A percentile compares a stretch with the other conserved stretches of the same genome.
These are phyloP conservation scores for Ascidia mentula DNA, from an alignment of 23 tunicate species.

Conservation along the genomic window DNA sequence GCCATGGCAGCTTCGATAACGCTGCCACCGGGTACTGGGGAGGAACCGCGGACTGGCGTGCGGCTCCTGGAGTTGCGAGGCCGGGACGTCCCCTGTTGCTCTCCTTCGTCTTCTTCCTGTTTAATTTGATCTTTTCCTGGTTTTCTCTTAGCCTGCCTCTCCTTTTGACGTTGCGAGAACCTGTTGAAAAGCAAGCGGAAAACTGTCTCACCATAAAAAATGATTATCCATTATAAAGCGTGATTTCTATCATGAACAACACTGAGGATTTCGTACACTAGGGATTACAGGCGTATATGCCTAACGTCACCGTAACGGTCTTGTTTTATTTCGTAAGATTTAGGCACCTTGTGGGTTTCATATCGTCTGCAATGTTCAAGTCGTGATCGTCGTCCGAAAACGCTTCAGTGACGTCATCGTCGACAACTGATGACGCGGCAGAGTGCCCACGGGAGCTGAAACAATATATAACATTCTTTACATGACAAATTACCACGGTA, in stretches of 20 bases:
- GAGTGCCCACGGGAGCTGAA: neutral
- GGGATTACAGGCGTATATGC: neutral
- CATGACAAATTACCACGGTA: too few relatives aligned
- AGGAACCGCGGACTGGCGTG: conserved; percentile 33
- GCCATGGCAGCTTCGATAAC: conserved; percentile 76
- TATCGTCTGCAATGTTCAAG: neutral
- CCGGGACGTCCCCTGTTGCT: neutral
- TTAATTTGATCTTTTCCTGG: conserved; percentile 8
- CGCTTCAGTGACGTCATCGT: neutral
- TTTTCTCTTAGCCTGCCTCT: conserved; percentile 32
- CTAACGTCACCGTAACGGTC: neutral
- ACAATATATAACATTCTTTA: too few relatives aligned
- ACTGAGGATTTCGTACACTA: neutral
- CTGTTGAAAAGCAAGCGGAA: conserved; percentile 9
- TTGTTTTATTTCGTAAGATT: too few relatives aligned
- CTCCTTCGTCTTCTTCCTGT: conserved; percentile 4
- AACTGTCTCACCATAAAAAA: neutral
- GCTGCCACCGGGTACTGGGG: conserved; percentile 51
- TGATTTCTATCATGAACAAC: neutral
- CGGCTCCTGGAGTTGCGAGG: conserved; percentile 12
- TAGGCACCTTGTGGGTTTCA: conserved; percentile 19
- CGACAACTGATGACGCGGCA: neutral
- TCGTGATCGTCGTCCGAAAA: neutral
- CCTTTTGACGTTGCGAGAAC: conserved; percentile 51
- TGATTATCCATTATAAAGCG: neutral